A percentile compares a stretch with the other conserved stretches of the same genome.
Evolutionary conservation across 2,797 vertebrate genomes (phyloP).

Genomic region (Acrossocheilus fasciatus): DNA sequence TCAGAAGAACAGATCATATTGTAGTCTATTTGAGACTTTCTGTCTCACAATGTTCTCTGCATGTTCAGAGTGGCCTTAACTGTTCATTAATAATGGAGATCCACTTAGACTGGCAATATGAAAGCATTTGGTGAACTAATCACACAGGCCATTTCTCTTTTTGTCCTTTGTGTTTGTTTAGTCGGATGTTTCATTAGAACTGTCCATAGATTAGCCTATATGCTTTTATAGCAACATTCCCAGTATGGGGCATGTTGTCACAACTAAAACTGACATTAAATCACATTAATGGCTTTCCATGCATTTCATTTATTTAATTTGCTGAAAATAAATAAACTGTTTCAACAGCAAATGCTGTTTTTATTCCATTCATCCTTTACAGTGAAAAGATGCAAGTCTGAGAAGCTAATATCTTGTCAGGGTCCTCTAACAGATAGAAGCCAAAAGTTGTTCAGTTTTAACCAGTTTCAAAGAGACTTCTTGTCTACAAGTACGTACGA

Average conservation of each 20-base stretch:
- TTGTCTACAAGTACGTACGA: neutral
- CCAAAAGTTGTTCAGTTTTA: conserved; percentile 12
- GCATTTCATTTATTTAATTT: neutral
- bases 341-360: neutral
- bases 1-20: neutral
- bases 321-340: neutral
- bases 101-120: neutral
- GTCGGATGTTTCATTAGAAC: neutral
- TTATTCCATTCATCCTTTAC: neutral
- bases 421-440: neutral
- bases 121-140: neutral
- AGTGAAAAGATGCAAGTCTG: neutral
- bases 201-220: neutral
- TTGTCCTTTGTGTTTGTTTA: neutral
- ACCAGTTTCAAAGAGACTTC: conserved; percentile 29
- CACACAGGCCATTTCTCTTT: neutral
- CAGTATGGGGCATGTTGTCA: neutral
- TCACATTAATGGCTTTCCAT: neutral
- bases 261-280: neutral
- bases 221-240: neutral
- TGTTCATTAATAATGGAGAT: conserved; percentile 11
- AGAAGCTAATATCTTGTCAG: neutral
- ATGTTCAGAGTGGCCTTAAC: neutral
- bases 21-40: neutral
- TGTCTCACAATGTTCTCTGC: neutral